Conservation (phyloP, 2,888 invertebrate genomes). For the Balanococcus diminutus region DNA sequence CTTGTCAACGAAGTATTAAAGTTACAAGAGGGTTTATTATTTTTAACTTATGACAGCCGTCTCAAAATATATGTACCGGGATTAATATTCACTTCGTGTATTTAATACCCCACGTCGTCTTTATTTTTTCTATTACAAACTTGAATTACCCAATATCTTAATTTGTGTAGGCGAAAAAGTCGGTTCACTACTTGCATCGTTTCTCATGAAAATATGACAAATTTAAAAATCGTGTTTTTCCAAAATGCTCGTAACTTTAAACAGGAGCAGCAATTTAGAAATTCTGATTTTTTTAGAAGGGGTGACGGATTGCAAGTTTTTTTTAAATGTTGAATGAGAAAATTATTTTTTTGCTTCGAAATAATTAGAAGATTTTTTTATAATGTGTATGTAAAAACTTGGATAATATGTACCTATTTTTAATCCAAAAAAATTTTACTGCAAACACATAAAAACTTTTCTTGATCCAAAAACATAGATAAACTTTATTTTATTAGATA, state of each 20-base stretch:
- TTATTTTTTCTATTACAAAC: background rate
- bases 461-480: too few relatives aligned
- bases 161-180: background rate
- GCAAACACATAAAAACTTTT: too few relatives aligned
- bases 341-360: too few relatives aligned
- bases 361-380: too few relatives aligned
- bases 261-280: too few relatives aligned
- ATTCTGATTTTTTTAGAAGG: too few relatives aligned
- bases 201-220: background rate
- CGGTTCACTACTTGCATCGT: background rate
- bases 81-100: background rate
- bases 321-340: too few relatives aligned
- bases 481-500: too few relatives aligned
- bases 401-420: too few relatives aligned
- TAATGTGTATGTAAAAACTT: too few relatives aligned
- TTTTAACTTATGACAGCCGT: background rate
- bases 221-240: background rate
- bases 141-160: background rate
- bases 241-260: background rate
- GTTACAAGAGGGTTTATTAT: conserved; percentile 6
- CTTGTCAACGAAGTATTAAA: conserved; percentile 3
- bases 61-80: background rate
- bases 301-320: too few relatives aligned
- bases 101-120: background rate
- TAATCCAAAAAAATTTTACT: too few relatives aligned